phyloP scores from a whole-genome alignment of 2,797 vertebrate species.

The Telmatherina bonti region DNA sequence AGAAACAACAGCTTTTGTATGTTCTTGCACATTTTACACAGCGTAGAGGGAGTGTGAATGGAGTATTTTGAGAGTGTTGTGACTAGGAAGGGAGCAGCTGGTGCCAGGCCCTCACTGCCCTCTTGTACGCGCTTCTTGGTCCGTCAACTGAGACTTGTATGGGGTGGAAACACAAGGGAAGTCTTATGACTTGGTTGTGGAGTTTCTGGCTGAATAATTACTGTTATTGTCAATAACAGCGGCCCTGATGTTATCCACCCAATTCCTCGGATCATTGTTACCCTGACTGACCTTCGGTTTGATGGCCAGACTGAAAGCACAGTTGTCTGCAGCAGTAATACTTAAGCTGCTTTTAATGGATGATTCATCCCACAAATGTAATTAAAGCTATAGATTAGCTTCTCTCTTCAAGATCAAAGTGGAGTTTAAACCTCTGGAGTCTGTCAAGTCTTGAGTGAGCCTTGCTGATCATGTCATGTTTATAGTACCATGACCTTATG shows the following conservation, averaged over 20 bases:
- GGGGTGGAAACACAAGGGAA: conserved; percentile 47
- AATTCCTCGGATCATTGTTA: conserved; percentile 25
- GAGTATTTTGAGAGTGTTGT: conserved; percentile 65
- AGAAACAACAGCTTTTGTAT: conserved; percentile 45
- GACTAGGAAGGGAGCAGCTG: conserved; percentile 57
- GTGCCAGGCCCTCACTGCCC: conserved; percentile 54
- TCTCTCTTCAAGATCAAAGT: not conserved
- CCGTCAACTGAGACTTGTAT: conserved; percentile 44
- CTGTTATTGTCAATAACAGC: conserved; percentile 51
- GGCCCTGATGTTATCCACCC: conserved; percentile 53
- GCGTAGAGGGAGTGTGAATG: conserved; percentile 34
- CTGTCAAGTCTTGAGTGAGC: not conserved
- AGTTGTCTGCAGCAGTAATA: not conserved
- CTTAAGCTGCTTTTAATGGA: not conserved
- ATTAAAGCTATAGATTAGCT: not conserved
- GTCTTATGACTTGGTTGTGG: conserved; percentile 40
- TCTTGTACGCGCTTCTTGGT: conserved; percentile 39
- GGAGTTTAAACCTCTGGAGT: not conserved
- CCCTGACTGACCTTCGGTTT: conserved; percentile 27
- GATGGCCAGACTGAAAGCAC: conserved; percentile 16
- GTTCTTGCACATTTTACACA: conserved; percentile 25
- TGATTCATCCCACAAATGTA: conserved; percentile 2
- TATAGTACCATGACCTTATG: not conserved
- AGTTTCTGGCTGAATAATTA: conserved; percentile 58
- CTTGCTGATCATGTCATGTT: not conserved